Conservation (phyloP, 1,140 invertebrate species). For the Dermatophagoides farinae region DNA sequence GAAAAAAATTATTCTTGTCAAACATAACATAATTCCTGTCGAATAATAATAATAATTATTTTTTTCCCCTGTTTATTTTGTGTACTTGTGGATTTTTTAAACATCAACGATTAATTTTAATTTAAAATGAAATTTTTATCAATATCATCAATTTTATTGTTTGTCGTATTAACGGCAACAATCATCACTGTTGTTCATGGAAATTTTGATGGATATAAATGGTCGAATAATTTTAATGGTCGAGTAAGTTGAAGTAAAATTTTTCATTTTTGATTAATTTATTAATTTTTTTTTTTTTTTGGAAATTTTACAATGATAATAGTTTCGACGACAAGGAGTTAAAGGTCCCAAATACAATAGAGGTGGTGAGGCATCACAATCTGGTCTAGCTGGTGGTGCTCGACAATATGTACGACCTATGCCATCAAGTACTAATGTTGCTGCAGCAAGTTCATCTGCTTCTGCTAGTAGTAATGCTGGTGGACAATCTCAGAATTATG, state of each 20-base stretch:
- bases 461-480: too few species aligned
- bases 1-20: too few species aligned
- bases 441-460: too few species aligned
- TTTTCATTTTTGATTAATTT: not conserved
- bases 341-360: not conserved
- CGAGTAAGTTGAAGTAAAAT: not conserved
- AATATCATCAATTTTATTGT: not conserved
- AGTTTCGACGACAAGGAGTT: constrained; percentile 50
- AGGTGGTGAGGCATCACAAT: not conserved
- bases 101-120: too few species aligned
- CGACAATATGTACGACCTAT: not conserved
- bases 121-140: not conserved
- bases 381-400: not conserved
- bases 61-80: too few species aligned
- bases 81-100: too few species aligned
- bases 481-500: not conserved
- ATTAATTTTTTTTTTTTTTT: not conserved
- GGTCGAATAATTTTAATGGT: not conserved
- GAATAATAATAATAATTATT: too few species aligned
- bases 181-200: too few species aligned
- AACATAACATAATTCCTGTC: too few species aligned
- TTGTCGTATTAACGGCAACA: not conserved
- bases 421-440: not conserved
- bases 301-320: constrained; percentile 22
- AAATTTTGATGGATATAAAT: too few species aligned